Evolutionary conservation across 2,113 vertebrate species (phyloP), one percentile per base, ranked within the genome.

Genomic region (Formicarius rufipectus): DNA sequence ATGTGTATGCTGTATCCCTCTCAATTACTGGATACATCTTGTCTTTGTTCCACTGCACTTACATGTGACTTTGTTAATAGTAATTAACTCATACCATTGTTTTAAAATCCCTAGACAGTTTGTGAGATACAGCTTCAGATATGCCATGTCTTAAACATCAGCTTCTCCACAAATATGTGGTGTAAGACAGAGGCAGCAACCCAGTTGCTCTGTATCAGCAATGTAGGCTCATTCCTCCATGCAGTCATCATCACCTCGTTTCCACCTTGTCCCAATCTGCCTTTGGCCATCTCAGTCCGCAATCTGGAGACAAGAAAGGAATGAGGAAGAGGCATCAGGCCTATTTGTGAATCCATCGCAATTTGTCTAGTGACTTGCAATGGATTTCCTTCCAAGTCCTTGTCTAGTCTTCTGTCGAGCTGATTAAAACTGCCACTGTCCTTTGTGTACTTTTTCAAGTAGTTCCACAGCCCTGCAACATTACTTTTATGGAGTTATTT

Each of bases 1-100:
- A 42, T 10, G 44, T 0, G 1, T 62, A 58, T 47, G 27, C 19
- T 31, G 22, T 88, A 55, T 66, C 78, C 93, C 63, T 84, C 8
- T 1, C 88, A 93, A 92, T 95, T 96, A 76, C 58, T 84, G 56
- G 52, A 88, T 90, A 33, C 47, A 50, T 85, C 55, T 53, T 56
- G 85, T 68, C 91, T 89, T 92, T 93, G 35, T 94, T 91, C 78
- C 68, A 52, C 30, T 84, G 62, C 75, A 49, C 85, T 96, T 69
- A 56, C 17, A 28, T 27, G 84, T 21, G 60, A 52, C 80, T 84
- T 84, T 69, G 39, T 37, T 60, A 89, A 31, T 33, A 92, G 86
- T 39, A 96, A 94, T 95, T 95, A 87, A 72, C 58, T 89, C 92
- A 93, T 58, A 60, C 69, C 50, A 92, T 88, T 94, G 49, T 91